Conservation (phyloP, 2,888 invertebrate species). For the Camptogramma bilineatum region DNA sequence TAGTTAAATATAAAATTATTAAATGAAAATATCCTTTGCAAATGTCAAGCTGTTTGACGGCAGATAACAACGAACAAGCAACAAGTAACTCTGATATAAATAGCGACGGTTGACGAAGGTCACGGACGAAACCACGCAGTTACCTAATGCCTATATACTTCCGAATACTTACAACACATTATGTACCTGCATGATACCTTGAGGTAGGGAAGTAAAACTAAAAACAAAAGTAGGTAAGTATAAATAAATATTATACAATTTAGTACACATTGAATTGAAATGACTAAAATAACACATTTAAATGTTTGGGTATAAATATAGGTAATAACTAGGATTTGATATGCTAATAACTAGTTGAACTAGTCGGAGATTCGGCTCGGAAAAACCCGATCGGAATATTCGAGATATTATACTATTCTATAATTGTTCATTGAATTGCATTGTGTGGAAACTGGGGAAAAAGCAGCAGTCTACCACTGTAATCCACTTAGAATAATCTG, state of each 20-base stretch:
- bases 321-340: neutral
- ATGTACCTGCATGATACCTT: neutral
- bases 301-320: neutral
- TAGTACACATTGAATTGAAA: conserved; percentile 11
- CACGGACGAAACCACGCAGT: conserved; percentile 17
- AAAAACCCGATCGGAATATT: neutral
- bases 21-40: neutral
- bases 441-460: neutral
- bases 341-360: neutral
- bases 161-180: conserved; percentile 1
- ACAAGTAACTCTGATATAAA: conserved; percentile 44
- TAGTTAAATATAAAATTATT: neutral
- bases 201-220: neutral
- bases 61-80: conserved; percentile 40
- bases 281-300: neutral
- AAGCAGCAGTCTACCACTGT: neutral
- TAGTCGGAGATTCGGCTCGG: neutral
- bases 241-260: neutral
- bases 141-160: conserved; percentile 1
- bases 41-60: conserved; percentile 13
- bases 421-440: no score
- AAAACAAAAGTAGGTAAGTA: neutral
- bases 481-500: conserved; percentile 22
- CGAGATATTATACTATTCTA: neutral
- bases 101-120: conserved; percentile 23